These are phyloP conservation scores for Megaceryle maxima DNA, from an alignment of 2,113 vertebrate species.

Conservation along the genomic window DNA sequence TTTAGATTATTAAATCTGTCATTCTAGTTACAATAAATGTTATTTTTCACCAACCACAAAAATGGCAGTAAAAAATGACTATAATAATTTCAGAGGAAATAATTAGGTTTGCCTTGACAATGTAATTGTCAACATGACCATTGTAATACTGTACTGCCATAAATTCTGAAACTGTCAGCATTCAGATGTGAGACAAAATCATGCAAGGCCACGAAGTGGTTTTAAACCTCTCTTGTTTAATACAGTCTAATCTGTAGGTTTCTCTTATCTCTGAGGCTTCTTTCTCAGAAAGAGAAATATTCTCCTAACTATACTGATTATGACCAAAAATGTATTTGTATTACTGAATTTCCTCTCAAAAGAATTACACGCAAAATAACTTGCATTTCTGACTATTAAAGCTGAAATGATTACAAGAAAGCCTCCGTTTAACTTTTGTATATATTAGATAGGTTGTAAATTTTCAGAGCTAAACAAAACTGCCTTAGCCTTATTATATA, in stretches of 20 bases:
- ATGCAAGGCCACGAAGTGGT: not conserved
- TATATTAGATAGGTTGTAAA: not conserved
- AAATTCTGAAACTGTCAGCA: not conserved
- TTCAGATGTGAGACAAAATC: not conserved
- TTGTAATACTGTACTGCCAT: rapidly evolving
- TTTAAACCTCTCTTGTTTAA: not conserved
- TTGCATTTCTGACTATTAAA: not conserved
- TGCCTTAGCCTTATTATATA: not conserved
- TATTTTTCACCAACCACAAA: not conserved
- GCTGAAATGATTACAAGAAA: not conserved
- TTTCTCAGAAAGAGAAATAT: not conserved
- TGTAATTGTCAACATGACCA: not conserved
- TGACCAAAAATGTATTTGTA: not conserved
- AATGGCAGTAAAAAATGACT: not conserved
- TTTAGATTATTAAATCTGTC: not conserved
- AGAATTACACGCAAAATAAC: not conserved
- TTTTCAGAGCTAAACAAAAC: not conserved
- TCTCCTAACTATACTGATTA: not conserved
- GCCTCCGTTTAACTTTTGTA: not conserved
- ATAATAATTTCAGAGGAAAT: not conserved
- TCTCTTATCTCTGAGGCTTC: not conserved
- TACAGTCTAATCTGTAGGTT: not conserved
- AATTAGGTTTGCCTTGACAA: not conserved
- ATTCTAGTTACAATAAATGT: not conserved
- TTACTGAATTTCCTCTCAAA: not conserved